Conservation (phyloP, 2,797 vertebrate species). For the Mormyrops boulengeri region DNA sequence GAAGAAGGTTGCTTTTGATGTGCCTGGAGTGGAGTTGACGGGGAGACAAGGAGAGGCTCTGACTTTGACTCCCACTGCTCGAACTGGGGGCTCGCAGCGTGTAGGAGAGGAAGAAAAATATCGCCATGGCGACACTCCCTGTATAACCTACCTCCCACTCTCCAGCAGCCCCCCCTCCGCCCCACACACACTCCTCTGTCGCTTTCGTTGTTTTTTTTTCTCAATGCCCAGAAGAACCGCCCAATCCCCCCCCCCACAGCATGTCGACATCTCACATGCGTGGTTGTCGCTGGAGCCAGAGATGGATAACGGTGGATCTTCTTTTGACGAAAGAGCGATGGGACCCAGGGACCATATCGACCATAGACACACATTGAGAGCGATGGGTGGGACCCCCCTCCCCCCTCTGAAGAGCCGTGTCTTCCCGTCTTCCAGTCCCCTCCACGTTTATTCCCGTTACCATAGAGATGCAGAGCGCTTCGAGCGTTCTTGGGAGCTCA, state of each 20-base stretch:
- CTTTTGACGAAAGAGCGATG: not conserved
- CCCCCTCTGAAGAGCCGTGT: not conserved
- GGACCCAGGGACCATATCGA: not conserved
- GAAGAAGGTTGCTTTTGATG: constrained; percentile 34
- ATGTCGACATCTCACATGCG: not conserved
- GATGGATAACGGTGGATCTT: not conserved
- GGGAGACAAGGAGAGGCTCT: not conserved
- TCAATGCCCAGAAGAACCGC: not conserved
- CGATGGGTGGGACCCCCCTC: not conserved
- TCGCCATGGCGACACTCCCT: constrained; percentile 43
- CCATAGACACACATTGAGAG: not conserved
- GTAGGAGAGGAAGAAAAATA: constrained; percentile 41
- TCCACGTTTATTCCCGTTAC: not conserved
- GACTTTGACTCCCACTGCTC: constrained; percentile 21
- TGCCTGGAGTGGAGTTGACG: constrained; percentile 18
- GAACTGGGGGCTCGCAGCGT: constrained; percentile 32
- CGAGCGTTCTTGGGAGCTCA: not conserved
- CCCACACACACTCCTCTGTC: not conserved
- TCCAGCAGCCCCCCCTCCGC: constrained; percentile 25
- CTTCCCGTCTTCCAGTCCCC: not conserved
- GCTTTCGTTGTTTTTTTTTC: not conserved
- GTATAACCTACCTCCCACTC: constrained; percentile 31
- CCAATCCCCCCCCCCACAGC: not conserved
- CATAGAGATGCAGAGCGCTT: not conserved
- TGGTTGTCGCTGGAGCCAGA: not conserved